These are phyloP conservation scores for Anoura caudifer DNA, from an alignment of 2,113 vertebrate species.

Conservation along the genomic window DNA sequence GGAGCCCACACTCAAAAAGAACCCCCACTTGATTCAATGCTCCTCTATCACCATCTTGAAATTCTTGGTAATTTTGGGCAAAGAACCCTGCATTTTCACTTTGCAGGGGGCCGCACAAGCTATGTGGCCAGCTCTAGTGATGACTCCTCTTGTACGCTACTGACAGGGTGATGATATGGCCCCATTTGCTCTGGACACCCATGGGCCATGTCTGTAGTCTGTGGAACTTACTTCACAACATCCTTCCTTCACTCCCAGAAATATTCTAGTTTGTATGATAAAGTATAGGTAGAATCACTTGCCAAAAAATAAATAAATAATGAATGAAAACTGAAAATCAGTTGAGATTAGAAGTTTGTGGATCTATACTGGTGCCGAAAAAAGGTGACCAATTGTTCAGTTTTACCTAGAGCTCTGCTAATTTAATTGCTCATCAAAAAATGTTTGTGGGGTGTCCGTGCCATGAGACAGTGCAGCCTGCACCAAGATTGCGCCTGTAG, in stretches of 20 bases:
- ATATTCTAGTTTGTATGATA: not conserved
- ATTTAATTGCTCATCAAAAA: slow-evolving; percentile 21
- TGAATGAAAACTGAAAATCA: not conserved
- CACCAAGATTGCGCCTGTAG: not conserved
- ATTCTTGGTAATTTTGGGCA: not conserved
- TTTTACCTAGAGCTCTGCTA: not conserved
- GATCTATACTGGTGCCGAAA: not conserved
- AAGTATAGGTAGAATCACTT: not conserved
- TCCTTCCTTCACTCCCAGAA: not conserved
- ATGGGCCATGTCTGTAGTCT: not conserved
- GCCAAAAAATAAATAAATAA: not conserved
- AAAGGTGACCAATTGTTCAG: not conserved
- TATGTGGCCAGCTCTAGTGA: not conserved
- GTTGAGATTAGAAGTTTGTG: not conserved
- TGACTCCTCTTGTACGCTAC: not conserved
- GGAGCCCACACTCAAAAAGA: not conserved
- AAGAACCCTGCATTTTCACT: not conserved
- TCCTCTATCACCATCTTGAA: not conserved
- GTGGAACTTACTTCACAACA: not conserved
- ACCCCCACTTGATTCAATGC: not conserved
- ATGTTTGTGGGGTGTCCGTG: not conserved
- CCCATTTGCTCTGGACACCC: not conserved
- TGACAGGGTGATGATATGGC: not conserved
- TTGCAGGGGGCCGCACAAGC: not conserved
- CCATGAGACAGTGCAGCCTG: not conserved